phyloP scores from a whole-genome alignment of 2,797 vertebrate species.

The Halcyon leucocephala region DNA sequence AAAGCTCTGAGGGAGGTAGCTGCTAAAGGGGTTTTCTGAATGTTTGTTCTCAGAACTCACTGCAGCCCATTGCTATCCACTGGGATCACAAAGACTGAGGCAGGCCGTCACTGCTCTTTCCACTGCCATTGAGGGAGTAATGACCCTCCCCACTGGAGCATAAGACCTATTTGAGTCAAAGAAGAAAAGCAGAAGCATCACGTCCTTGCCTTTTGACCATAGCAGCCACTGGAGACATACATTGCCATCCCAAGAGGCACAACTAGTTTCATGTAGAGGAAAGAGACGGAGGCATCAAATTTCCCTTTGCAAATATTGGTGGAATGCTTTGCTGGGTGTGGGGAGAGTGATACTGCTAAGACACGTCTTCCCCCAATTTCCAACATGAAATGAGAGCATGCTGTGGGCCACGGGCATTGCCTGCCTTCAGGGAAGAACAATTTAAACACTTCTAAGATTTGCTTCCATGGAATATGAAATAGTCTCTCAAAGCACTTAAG shows the following conservation, averaged over 20 bases:
- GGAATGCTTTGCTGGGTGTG: background rate
- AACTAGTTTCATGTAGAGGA: background rate
- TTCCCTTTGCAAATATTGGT: background rate
- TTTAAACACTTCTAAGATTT: background rate
- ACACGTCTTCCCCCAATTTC: background rate
- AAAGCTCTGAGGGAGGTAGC: background rate
- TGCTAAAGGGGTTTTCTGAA: background rate
- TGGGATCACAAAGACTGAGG: background rate
- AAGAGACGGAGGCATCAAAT: background rate
- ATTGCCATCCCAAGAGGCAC: background rate
- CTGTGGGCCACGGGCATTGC: constrained; percentile 2
- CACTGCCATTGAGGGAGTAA: background rate
- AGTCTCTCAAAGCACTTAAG: constrained; percentile 1
- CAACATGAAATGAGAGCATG: background rate
- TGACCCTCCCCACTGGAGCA: background rate
- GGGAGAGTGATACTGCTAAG: background rate
- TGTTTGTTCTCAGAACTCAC: background rate
- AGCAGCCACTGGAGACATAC: background rate
- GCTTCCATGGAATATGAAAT: background rate
- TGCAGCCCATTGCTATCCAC: background rate
- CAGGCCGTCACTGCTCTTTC: background rate
- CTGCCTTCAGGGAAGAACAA: background rate
- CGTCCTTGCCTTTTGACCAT: background rate
- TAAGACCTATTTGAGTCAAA: background rate
- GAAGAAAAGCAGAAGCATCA: background rate